A percentile compares a stretch with the other conserved stretches of the same genome.
Evolutionary conservation across 2,797 vertebrate species (phyloP).

Genomic region (Sylvilagus floridanus): DNA sequence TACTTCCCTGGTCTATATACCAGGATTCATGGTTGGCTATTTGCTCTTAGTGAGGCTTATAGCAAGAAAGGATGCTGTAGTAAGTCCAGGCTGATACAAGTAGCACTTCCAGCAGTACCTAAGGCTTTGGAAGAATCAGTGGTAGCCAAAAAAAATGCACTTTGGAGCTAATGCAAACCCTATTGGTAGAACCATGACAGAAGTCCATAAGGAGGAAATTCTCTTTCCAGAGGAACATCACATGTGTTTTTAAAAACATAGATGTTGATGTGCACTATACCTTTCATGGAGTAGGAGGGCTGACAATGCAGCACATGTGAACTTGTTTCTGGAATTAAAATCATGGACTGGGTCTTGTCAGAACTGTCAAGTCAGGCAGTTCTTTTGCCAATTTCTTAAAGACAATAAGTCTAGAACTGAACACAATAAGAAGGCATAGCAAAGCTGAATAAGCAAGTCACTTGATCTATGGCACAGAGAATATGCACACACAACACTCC

Average conservation of each 20-base stretch:
- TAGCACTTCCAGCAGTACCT: neutral
- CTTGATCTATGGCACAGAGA: neutral
- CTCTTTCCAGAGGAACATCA: neutral
- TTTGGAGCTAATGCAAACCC: neutral
- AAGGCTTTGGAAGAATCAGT: neutral
- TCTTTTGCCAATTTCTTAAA: neutral
- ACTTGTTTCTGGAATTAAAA: neutral
- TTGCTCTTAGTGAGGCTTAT: neutral
- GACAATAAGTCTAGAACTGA: neutral
- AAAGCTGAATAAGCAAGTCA: neutral
- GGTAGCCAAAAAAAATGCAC: neutral
- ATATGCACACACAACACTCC: neutral
- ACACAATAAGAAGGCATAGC: neutral
- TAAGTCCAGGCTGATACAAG: neutral
- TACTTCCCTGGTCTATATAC: neutral
- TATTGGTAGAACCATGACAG: too few relatives aligned
- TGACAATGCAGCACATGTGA: neutral
- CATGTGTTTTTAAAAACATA: neutral
- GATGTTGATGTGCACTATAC: neutral
- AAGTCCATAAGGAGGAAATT: neutral
- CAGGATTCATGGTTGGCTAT: neutral
- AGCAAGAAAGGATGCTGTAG: neutral
- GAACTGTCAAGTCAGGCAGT: neutral
- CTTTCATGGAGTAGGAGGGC: neutral
- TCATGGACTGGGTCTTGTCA: neutral